These are phyloP conservation scores for Laticauda colubrina DNA, from an alignment of 2,113 vertebrate species.

Conservation along the genomic window DNA sequence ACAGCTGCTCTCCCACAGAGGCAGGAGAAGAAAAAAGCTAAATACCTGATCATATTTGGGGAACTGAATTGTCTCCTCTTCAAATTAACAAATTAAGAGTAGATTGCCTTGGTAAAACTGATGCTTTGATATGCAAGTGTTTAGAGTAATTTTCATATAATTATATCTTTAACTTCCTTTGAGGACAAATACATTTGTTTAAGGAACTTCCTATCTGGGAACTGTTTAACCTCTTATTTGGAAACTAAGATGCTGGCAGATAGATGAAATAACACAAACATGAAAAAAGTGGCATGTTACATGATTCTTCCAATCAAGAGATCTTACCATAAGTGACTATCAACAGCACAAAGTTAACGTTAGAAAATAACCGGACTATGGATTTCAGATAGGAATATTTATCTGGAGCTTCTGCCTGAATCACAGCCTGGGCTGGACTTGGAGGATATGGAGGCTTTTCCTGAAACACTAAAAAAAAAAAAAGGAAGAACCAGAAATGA, in stretches of 20 bases:
- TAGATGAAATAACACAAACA: neutral
- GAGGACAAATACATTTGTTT: neutral
- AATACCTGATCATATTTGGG: neutral
- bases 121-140: neutral
- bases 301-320: neutral
- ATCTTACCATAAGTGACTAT: constrained; percentile 85
- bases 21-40: neutral
- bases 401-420: constrained; percentile 59
- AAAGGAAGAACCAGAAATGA: constrained; percentile 40
- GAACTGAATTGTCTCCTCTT: neutral
- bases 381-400: constrained; percentile 82
- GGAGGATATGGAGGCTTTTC: constrained; percentile 85
- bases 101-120: neutral
- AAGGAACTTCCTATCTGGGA: neutral
- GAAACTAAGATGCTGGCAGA: neutral
- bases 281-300: neutral
- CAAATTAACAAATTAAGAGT: neutral
- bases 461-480: constrained; percentile 81
- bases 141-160: neutral
- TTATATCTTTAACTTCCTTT: neutral
- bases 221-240: neutral
- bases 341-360: constrained; percentile 86
- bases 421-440: constrained; percentile 80
- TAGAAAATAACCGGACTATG: constrained; percentile 78
- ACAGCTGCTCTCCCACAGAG: neutral